Evolutionary conservation across 2,888 invertebrate species (phyloP), one percentile per base, ranked within the genome.

Genomic region (Drosophila parthenogenetica): DNA sequence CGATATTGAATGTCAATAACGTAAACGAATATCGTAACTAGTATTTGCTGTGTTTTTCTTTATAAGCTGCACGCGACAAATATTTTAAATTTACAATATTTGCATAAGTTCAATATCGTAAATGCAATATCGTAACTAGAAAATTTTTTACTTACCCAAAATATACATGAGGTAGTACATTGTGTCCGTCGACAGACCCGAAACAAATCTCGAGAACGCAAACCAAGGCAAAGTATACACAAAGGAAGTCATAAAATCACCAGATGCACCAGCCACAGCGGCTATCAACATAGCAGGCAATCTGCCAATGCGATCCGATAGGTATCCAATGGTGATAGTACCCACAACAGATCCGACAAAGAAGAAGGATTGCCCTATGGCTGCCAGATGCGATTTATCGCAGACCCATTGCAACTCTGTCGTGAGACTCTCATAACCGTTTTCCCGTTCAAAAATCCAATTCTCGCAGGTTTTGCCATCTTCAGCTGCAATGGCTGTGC

Each of bases 381-480:
- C 93, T 5, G 93, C 93, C 79, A 93, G 93, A 93, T 94, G 94
- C 35, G 93, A 92, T n/a, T 93, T 91, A 8, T 93, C 92, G 74
- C 94, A 94, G 19, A 94, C 93, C 94, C 94, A 95, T 74, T 94
- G 91, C 35, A 94, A 69, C 77, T 95, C 94, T 37, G 95, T 93
- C 2, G 94, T 94, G 40, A 95, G 93, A 71, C 94, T 94, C 54
- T 93, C 90, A 76, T 93, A 94, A 37, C 93, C 93, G 78, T 92
- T 93, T 29, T 93, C 93, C 19, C 92, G 92, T 58, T 94, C 93
- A 81, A 94, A 95, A 39, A 93, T 92, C 94, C 94, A 95, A 19
- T 93, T 93, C 32, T 91, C 77, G 74, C 93, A 94, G 11, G 40
- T 50, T 0, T 79, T 85, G 5, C 17, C 59, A 25, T 73, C 68